Evolutionary conservation across 2,888 invertebrate species (phyloP).

Genomic region (Rhyacophila evoluta): DNA sequence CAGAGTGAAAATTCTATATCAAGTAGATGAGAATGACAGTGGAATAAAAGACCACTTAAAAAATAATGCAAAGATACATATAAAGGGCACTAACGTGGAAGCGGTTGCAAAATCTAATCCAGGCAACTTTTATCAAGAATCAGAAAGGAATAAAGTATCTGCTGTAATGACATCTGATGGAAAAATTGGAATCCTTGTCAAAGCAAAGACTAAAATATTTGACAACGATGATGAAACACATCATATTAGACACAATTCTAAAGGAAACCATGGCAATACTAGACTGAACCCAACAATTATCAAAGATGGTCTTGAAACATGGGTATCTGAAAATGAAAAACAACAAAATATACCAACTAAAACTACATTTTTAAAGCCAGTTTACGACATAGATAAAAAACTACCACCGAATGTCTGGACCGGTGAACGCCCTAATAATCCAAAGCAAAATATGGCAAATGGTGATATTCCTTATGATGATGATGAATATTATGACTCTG

Average conservation of each 20-base stretch:
- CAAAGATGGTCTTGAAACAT: neutral
- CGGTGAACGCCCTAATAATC: slow-evolving; percentile 32
- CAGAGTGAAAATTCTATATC: slow-evolving; percentile 65
- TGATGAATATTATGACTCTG: slow-evolving; percentile 51
- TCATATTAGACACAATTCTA: neutral
- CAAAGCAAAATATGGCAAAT: neutral
- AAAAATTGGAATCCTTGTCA: slow-evolving; percentile 63
- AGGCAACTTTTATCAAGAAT: slow-evolving; percentile 57
- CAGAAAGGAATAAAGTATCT: slow-evolving; percentile 63
- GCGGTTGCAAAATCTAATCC: slow-evolving; percentile 47
- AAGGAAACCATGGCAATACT: slow-evolving; percentile 6
- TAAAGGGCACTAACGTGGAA: slow-evolving; percentile 36
- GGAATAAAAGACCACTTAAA: slow-evolving; percentile 40
- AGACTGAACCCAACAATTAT: neutral
- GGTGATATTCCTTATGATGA: slow-evolving; percentile 53
- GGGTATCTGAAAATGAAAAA: slow-evolving; percentile 8
- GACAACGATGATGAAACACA: slow-evolving; percentile 8
- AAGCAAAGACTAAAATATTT: slow-evolving; percentile 56
- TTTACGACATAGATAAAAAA: slow-evolving; percentile 33
- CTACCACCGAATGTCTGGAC: slow-evolving; percentile 45
- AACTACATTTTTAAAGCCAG: slow-evolving; percentile 46
- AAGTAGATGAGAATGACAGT: slow-evolving; percentile 56
- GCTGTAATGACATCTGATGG: slow-evolving; percentile 66
- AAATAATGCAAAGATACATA: slow-evolving; percentile 29
- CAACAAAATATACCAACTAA: slow-evolving; percentile 7